These are phyloP conservation scores for Epistrophe grossulariae DNA, from an alignment of 2,888 invertebrate species.

Conservation along the genomic window DNA sequence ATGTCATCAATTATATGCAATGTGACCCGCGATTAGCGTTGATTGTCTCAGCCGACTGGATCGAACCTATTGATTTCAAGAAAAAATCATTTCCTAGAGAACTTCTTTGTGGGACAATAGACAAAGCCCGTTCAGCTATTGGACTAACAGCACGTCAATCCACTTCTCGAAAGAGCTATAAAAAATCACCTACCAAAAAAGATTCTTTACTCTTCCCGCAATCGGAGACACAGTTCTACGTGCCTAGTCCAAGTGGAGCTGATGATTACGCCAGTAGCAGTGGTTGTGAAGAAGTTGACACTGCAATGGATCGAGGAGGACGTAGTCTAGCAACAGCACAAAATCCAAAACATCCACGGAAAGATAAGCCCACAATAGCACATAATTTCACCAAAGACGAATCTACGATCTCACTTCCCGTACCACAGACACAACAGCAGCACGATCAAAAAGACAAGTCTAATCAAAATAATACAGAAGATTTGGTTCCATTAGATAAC, in stretches of 20 bases:
- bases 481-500: constrained; percentile 72
- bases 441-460: constrained; percentile 63
- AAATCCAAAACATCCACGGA: constrained; percentile 63
- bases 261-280: constrained; percentile 69
- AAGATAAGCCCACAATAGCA: constrained; percentile 56
- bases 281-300: constrained; percentile 65
- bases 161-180: constrained; percentile 52
- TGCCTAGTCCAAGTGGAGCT: constrained; percentile 59
- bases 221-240: constrained; percentile 71
- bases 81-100: constrained; percentile 78
- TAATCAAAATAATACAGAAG: constrained; percentile 66
- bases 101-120: constrained; percentile 78
- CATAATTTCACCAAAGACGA: constrained; percentile 62
- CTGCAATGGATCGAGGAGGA: constrained; percentile 70
- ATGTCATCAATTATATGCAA: constrained; percentile 78
- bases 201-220: constrained; percentile 56
- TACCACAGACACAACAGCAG: not conserved
- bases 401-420: constrained; percentile 36
- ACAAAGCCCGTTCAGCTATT: constrained; percentile 78
- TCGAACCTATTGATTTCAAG: constrained; percentile 77
- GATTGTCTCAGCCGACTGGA: constrained; percentile 80
- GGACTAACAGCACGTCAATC: constrained; percentile 70
- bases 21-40: constrained; percentile 78
- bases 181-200: constrained; percentile 67
- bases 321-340: constrained; percentile 63